Evolutionary conservation across 2,888 invertebrate species (phyloP), one percentile per base, ranked within the genome.

Genomic region (Tetrapedia diversipes): DNA sequence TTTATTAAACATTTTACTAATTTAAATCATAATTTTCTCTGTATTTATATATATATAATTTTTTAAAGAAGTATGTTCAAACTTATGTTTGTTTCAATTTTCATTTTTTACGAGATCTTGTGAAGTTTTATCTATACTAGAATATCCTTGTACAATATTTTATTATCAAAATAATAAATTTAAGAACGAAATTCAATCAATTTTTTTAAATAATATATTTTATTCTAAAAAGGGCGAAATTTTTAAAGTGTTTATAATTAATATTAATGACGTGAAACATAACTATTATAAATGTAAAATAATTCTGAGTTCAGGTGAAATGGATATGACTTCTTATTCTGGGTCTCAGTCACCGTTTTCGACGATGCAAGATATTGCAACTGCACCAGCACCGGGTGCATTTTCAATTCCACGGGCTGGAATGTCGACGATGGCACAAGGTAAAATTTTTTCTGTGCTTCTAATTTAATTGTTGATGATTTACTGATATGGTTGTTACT

Each of bases 371-470:
- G 60, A 56, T n/a, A 14, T 69, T 4, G 45, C 57, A 68, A 65
- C 65, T 43, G 71, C 79, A 59, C 70, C 81, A 11, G 10, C n/a
- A n/a, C 60, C 75, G 0, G 39, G 34, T 53, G 66, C 41, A 41
- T 59, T 41, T 16, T 19, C 66, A 37, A 27, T 64, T 24, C 60
- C 67, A 1, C 57, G 63, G 24, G 41, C 45, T 2, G 56, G 34
- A 47, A 59, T 72, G 19, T 67, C 41, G 29, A 54, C 68, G 45
- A 1, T 41, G 3, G 2, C 65, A 4, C 43, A 51, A 80, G 73
- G 81, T 80, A 65, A 53, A 39, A 34, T 57, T 19, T 29, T 43
- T n/a, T 16, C 10, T 47, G 27, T 8, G 56, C 24, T 34, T 34
- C n/a, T 2, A 29, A 24, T 39, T 4, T 10, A 14, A 6, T 22